Evolutionary conservation across 2,888 invertebrate species (phyloP).

Genomic region (Cerastoderma edule): DNA sequence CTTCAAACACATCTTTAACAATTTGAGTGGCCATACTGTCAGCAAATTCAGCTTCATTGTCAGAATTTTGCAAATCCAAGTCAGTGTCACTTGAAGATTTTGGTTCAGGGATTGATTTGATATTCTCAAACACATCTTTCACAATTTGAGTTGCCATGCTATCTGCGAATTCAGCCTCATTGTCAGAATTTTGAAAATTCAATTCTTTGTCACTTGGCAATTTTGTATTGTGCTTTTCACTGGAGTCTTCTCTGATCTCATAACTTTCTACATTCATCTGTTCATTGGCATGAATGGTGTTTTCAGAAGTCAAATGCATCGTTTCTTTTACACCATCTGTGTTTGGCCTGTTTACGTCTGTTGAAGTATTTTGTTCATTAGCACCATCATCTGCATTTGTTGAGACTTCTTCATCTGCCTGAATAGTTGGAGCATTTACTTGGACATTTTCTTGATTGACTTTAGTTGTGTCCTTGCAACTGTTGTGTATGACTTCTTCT

Average conservation of each 20-base stretch:
- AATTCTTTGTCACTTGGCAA: not conserved
- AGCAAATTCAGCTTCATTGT: no score
- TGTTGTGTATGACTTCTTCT: not conserved
- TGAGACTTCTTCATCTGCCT: not conserved
- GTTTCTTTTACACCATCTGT: no score
- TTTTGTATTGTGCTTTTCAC: no score
- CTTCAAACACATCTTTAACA: conserved; percentile 37
- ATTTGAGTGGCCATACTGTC: conserved; percentile 43
- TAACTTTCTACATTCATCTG: no score
- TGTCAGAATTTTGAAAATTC: no score
- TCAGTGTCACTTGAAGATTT: no score
- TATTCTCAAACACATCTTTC: conserved; percentile 35
- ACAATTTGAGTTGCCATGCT: conserved; percentile 43
- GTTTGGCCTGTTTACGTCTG: not conserved
- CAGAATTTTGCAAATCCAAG: no score
- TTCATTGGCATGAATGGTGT: no score
- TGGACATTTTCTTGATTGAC: no score
- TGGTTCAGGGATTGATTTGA: conserved; percentile 39
- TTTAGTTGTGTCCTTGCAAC: not conserved
- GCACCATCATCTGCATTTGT: not conserved
- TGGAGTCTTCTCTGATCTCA: no score
- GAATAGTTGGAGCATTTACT: no score
- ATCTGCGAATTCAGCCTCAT: conserved; percentile 26
- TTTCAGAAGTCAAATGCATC: no score
- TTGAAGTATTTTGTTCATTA: not conserved